Evolutionary conservation across 2,888 invertebrate genomes (phyloP).

Genomic region (Acronicta leporina): DNA sequence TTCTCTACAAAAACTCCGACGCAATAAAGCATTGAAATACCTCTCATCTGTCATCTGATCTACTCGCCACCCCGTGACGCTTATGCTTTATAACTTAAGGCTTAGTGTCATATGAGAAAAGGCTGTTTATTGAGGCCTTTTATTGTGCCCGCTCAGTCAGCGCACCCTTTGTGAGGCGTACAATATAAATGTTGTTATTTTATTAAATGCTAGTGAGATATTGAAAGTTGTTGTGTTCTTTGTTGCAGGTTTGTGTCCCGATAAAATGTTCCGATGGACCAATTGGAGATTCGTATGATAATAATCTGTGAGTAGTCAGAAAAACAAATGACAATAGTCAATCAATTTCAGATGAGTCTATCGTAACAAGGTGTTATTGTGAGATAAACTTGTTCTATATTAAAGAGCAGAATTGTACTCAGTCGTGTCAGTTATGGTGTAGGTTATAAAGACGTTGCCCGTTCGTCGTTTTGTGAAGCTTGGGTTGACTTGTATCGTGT

Average conservation of each 20-base stretch:
- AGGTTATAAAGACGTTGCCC: constrained; percentile 67
- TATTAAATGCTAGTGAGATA: constrained; percentile 61
- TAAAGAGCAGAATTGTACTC: constrained; percentile 41
- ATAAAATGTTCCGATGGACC: constrained; percentile 34
- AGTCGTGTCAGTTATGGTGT: constrained; percentile 66
- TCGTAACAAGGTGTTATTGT: constrained; percentile 7
- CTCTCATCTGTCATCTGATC: constrained; percentile 83
- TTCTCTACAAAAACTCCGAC: constrained; percentile 73
- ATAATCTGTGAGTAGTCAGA: constrained; percentile 51
- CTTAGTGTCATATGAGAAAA: constrained; percentile 79
- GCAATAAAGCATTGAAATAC: constrained; percentile 82
- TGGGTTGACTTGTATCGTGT: constrained; percentile 42
- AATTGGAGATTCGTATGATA: constrained; percentile 23
- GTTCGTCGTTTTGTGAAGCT: constrained; percentile 56
- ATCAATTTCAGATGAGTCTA: too few species aligned
- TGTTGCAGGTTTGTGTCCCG: constrained; percentile 79
- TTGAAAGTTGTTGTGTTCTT: constrained; percentile 62
- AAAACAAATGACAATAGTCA: constrained; percentile 23
- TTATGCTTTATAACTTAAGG: constrained; percentile 80
- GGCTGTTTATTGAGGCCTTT: constrained; percentile 78
- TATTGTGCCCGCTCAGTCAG: constrained; percentile 69
- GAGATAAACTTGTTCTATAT: constrained; percentile 16
- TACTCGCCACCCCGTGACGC: constrained; percentile 71
- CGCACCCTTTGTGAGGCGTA: constrained; percentile 62
- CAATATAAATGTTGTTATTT: constrained; percentile 64